Percentiles rank a stretch among this genome's conserved stretches.
These are phyloP conservation scores for Petroica traversi DNA, from an alignment of 2,113 vertebrate genomes.

Conservation along the genomic window DNA sequence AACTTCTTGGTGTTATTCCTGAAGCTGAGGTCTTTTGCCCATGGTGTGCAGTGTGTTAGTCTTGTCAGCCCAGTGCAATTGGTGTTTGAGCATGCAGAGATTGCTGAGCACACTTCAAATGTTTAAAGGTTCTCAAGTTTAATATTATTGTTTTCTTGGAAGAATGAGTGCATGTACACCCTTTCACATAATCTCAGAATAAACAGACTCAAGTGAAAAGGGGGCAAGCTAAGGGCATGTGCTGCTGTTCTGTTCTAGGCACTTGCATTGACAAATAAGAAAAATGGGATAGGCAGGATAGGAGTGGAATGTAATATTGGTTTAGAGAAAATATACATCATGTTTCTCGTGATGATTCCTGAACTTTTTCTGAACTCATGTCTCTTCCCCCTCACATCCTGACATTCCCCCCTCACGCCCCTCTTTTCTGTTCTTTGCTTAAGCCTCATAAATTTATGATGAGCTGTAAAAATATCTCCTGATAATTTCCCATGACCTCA, in stretches of 20 bases:
- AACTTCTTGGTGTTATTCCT: neutral
- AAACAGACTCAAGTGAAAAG: neutral
- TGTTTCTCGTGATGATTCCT: neutral
- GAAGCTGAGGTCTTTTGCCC: neutral
- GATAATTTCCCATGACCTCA: conserved; percentile 21
- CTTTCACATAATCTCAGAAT: neutral
- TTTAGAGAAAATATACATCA: neutral
- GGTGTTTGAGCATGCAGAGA: neutral
- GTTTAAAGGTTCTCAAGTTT: neutral
- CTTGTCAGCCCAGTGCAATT: neutral
- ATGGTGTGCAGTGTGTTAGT: neutral
- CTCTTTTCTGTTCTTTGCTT: neutral
- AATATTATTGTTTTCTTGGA: neutral
- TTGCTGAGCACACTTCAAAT: neutral
- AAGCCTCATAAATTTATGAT: neutral
- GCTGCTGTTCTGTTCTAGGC: neutral
- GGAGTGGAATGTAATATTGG: neutral
- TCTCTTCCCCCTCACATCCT: neutral
- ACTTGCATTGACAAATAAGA: neutral
- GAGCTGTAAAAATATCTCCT: neutral
- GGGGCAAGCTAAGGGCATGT: neutral
- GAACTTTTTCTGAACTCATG: neutral
- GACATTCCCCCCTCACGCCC: neutral
- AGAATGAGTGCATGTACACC: neutral
- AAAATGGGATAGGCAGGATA: neutral